These are phyloP conservation scores for Larimichthys polyactis DNA, from an alignment of 2,113 vertebrate genomes.

Conservation along the genomic window DNA sequence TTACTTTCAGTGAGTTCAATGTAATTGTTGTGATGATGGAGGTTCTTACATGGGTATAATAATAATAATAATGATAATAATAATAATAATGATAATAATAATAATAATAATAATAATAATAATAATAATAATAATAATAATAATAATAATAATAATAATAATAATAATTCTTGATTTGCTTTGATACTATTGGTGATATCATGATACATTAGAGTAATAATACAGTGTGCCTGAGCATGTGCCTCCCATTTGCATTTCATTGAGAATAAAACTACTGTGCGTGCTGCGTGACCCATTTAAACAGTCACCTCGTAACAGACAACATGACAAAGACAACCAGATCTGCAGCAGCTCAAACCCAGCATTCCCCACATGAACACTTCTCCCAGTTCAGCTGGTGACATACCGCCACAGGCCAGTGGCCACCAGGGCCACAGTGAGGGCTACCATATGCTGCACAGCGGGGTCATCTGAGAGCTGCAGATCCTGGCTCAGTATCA, in stretches of 20 bases:
- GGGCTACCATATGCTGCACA: slow-evolving; percentile 25
- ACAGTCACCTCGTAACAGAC: not conserved
- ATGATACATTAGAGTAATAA: not conserved
- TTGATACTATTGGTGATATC: not conserved
- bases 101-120: too few species aligned
- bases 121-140: too few species aligned
- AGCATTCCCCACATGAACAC: not conserved
- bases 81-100: too few species aligned
- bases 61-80: too few species aligned
- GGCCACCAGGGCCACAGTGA: not conserved
- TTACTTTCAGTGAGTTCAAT: not conserved
- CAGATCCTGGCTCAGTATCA: slow-evolving; percentile 22
- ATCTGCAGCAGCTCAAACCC: slow-evolving; percentile 1
- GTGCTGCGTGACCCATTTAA: slow-evolving; percentile 42
- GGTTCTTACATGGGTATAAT: too few species aligned
- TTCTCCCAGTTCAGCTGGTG: not conserved
- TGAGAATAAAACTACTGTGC: slow-evolving; percentile 2
- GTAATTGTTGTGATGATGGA: not conserved
- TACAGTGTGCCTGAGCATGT: not conserved
- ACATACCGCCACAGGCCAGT: slow-evolving; percentile 19
- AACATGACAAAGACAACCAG: slow-evolving; percentile 2
- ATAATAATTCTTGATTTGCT: not conserved
- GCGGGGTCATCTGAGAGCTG: slow-evolving; percentile 19
- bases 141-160: too few species aligned
- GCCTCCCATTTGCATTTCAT: slow-evolving; percentile 10